Base-by-base conservation (phyloP, 2,113 vertebrate species). In the Cranoglanis bouderius region DNA sequence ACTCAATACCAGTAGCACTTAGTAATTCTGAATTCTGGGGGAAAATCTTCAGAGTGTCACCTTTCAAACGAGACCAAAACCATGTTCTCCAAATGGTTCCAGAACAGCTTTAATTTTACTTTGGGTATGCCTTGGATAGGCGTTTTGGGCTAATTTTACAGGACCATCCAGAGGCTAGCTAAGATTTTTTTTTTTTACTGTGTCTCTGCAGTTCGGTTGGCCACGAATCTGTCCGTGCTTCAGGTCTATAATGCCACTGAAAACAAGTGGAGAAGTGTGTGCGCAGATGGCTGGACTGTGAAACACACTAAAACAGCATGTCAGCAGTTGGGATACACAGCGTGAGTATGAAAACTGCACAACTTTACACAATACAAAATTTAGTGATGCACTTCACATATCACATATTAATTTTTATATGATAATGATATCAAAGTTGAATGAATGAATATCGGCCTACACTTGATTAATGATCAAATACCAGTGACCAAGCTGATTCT, bases 301-400 rank as follows among this genome's bases (percentile, higher is more conserved):
- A 59, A 74, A 1, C 94, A 97, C 93, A 96, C 98, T 0, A 90
- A 93, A 89, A 95, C 90, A 0, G 95, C 95, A 12, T 99, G 98
- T 3, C 90, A 93, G 55, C 95, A 97, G 80, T 95, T 99, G 92
- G 98, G 98, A 89, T 99, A 97, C 87, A 90, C 94, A 89, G 88
- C 92, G 98, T 99, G 80, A 94, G 94, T 91, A 59, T 61, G 0
- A 10, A 49, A n/a, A n/a, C 2, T 59, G 10, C 7, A 8, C 24
- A 40, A 77, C 43, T 13, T 72, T 3, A 35, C n/a, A 35, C 4
- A 49, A 49, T 49, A 16, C 32, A 19, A 72, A 6, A 2, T 67
- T 67, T 10, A 74, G 72, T 8, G 21, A 43, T 10, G 3, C 19
- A 43, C 10, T 75, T 9, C 46, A 49, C 46, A 49, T 9, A 49